phyloP scores from a whole-genome alignment of 2,113 vertebrate genomes.

The Syngnathus floridae region DNA sequence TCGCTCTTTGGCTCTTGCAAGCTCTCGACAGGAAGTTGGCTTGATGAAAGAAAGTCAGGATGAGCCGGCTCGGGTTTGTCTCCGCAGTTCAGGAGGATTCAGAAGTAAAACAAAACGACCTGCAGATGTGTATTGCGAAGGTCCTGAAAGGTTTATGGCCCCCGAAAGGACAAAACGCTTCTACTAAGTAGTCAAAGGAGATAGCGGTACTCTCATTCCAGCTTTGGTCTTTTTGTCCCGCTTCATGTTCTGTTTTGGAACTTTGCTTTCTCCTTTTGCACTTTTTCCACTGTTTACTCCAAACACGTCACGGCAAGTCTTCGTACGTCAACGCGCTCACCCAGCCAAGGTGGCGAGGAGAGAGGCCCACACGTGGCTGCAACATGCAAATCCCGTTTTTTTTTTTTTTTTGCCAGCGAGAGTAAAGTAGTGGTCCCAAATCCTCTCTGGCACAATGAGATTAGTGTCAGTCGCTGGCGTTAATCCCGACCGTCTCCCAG shows the following conservation, averaged over 20 bases:
- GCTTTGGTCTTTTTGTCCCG: slow-evolving; percentile 2
- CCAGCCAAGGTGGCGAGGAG: background rate
- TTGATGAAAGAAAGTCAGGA: slow-evolving; percentile 33
- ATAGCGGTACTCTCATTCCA: background rate
- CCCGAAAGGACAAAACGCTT: background rate
- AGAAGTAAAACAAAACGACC: slow-evolving; percentile 36
- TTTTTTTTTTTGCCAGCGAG: slow-evolving; percentile 43
- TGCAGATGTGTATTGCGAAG: background rate
- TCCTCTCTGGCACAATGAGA: slow-evolving; percentile 67
- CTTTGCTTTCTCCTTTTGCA: slow-evolving; percentile 35
- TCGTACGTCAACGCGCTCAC: slow-evolving; percentile 47
- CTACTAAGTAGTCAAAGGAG: background rate
- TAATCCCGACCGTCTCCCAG: slow-evolving; percentile 65
- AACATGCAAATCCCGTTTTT: slow-evolving; percentile 15
- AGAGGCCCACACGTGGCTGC: background rate
- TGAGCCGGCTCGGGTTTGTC: slow-evolving; percentile 24
- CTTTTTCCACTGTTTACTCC: slow-evolving; percentile 60
- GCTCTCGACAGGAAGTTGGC: slow-evolving; percentile 30
- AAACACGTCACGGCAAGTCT: slow-evolving; percentile 63
- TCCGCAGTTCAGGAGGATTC: slow-evolving; percentile 29
- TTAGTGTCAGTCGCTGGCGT: slow-evolving; percentile 67
- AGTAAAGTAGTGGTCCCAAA: slow-evolving; percentile 59
- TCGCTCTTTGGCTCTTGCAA: slow-evolving; percentile 32
- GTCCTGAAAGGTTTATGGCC: background rate
- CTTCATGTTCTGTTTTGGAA: slow-evolving; percentile 57